A percentile compares a stretch with the other conserved stretches of the same genome.
Evolutionary conservation across 2,888 invertebrate genomes (phyloP).

Genomic region (Himalopsyche tibetana): DNA sequence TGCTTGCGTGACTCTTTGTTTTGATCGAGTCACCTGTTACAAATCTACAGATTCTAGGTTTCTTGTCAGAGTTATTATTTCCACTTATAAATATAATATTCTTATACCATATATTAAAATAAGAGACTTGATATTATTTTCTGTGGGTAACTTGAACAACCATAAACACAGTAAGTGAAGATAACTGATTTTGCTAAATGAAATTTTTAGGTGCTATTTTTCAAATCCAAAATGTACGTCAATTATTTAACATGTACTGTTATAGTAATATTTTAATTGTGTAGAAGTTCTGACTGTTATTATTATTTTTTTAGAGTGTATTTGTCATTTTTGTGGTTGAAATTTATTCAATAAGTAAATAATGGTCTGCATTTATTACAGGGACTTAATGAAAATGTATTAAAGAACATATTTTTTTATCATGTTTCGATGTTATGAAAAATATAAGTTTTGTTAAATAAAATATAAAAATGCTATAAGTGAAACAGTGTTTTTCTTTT

Average conservation of each 20-base stretch:
- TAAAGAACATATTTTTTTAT: constrained; percentile 29
- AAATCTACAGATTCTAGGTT: too few relatives aligned
- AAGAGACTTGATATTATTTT: too few relatives aligned
- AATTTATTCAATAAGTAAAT: constrained; percentile 2
- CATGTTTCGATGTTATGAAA: neutral
- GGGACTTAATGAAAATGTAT: constrained; percentile 27
- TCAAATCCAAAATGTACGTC: neutral
- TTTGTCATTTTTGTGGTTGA: constrained; percentile 13
- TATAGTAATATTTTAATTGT: neutral
- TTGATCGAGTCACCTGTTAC: too few relatives aligned
- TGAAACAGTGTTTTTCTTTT: neutral
- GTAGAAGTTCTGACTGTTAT: neutral
- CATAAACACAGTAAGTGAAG: too few relatives aligned
- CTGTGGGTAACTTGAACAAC: too few relatives aligned
- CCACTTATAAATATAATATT: too few relatives aligned
- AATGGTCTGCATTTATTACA: constrained; percentile 22
- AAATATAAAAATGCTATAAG: constrained; percentile 21
- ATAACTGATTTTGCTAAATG: neutral
- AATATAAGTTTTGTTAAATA: constrained; percentile 33
- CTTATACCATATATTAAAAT: too few relatives aligned
- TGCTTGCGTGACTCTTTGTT: too few relatives aligned
- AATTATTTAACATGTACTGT: neutral
- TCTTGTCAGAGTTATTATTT: too few relatives aligned
- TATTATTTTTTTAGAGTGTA: neutral
- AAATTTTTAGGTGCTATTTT: neutral